A percentile compares a stretch with the other conserved stretches of the same genome.
Evolutionary conservation across 2,888 invertebrate species (phyloP).

Genomic region (Odontomyia ornata): DNA sequence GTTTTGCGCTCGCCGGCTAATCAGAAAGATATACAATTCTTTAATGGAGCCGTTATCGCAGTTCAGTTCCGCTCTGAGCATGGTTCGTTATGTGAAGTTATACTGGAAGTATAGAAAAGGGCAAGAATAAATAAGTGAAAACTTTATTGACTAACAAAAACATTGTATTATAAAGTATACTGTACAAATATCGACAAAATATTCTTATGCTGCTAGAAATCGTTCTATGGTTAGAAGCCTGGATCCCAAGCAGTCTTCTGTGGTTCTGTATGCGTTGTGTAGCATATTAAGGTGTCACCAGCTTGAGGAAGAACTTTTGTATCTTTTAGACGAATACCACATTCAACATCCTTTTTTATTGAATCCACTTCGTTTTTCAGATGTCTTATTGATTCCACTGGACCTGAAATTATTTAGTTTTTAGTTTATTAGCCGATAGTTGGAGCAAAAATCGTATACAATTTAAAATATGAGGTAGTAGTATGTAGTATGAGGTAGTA

Average conservation of each 20-base stretch:
- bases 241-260: slow-evolving; percentile 86
- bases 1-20: neutral
- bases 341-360: slow-evolving; percentile 86
- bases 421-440: too few relatives aligned
- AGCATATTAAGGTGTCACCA: slow-evolving; percentile 84
- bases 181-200: slow-evolving; percentile 21
- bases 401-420: slow-evolving; percentile 66
- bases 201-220: neutral
- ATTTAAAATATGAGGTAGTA: neutral
- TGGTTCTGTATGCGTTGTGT: slow-evolving; percentile 70
- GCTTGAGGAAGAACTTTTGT: slow-evolving; percentile 70
- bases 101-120: slow-evolving; percentile 1
- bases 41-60: slow-evolving; percentile 53
- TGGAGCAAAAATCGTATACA: neutral
- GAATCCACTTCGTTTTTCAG: slow-evolving; percentile 86
- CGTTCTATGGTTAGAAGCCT: slow-evolving; percentile 68
- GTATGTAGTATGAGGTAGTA: too few relatives aligned
- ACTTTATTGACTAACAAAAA: neutral
- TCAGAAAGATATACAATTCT: slow-evolving; percentile 7
- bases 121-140: slow-evolving; percentile 5
- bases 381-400: slow-evolving; percentile 84
- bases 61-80: slow-evolving; percentile 58
- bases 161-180: neutral
- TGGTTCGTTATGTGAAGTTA: neutral
- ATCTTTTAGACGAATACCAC: slow-evolving; percentile 83